Evolutionary conservation across 2,113 vertebrate species (phyloP), one percentile per base, ranked within the genome.

Genomic region (Salvelinus fontinalis): DNA sequence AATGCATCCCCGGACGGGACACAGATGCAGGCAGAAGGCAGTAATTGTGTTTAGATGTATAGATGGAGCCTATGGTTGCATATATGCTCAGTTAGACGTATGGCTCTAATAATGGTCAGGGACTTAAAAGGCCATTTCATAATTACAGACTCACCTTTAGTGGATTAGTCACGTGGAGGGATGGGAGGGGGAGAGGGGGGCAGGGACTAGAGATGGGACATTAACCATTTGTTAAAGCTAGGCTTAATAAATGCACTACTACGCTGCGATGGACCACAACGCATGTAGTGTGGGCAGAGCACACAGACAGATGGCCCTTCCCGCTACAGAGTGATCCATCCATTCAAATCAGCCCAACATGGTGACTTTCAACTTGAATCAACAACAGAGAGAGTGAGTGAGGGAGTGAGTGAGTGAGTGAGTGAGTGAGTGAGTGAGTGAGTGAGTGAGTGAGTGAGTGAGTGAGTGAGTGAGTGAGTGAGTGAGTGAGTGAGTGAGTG

Each of bases 61-160:
- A 69, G 29, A 73, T 12, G 77, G 31, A 78, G 80, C 85, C 0
- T 85, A 83, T 83, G 83, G 71, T 68, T 18, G 73, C 81, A 82
- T 80, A 78, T 85, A 78, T 68, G 74, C 71, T 54, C 75, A 60
- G 44, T 51, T 49, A 84, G 90, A 92, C 74, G 74, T 82, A 90
- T 87, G 75, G 82, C 77, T 87, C 77, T 84, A 80, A 87, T 88
- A 89, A 89, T 79, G 71, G 78, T 67, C 82, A 75, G 79, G 79
- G 88, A 91, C 87, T 89, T 88, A 71, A 87, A 90, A 89, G 87
- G 85, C 85, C 87, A 88, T 90, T 90, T 89, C 82, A 85, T 92
- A 92, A 91, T 91, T 90, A 87, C 85, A 76, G 80, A 54, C 81
- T 80, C 85, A 87, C 83, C 87, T 91, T 79, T 70, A 54, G 77